Evolutionary conservation across 1,140 invertebrate genomes (phyloP).

Genomic region (Caenorhabditis inopinata): DNA sequence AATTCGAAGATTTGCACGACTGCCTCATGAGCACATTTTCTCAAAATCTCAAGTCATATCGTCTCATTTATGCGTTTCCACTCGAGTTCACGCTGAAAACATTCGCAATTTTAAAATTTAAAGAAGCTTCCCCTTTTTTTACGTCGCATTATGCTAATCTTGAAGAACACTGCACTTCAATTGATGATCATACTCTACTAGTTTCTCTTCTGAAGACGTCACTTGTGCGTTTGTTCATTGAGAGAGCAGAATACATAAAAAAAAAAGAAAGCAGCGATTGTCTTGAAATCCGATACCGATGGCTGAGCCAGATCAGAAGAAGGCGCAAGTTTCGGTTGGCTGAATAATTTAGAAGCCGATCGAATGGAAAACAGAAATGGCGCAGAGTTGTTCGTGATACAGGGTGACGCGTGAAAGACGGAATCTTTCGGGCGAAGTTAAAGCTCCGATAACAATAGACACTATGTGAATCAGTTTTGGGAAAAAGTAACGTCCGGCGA

Average conservation of each 20-base stretch:
- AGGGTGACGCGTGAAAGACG: too few species aligned
- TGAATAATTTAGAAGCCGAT: neutral
- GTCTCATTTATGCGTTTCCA: too few species aligned
- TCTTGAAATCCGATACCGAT: neutral
- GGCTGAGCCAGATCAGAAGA: neutral
- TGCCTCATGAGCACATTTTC: too few species aligned
- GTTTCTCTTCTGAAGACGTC: neutral
- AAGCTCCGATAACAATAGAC: too few species aligned
- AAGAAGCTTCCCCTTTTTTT: too few species aligned
- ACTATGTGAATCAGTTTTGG: too few species aligned
- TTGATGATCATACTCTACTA: neutral
- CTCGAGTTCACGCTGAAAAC: neutral
- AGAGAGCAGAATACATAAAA: constrained; percentile 7
- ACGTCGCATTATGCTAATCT: neutral
- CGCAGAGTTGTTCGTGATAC: too few species aligned
- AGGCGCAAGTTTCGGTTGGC: neutral
- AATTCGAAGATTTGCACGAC: too few species aligned
- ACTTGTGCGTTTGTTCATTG: neutral
- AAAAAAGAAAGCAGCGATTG: neutral
- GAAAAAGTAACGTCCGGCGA: too few species aligned
- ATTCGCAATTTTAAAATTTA: too few species aligned
- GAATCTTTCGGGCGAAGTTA: too few species aligned
- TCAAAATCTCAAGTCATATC: too few species aligned
- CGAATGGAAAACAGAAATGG: neutral
- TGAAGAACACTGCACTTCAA: neutral